Percentiles rank a stretch among this genome's conserved stretches.
Conservation (phyloP, 37 sponge, comb jelly and placozoan species). For the Haliclona indistincta region DNA sequence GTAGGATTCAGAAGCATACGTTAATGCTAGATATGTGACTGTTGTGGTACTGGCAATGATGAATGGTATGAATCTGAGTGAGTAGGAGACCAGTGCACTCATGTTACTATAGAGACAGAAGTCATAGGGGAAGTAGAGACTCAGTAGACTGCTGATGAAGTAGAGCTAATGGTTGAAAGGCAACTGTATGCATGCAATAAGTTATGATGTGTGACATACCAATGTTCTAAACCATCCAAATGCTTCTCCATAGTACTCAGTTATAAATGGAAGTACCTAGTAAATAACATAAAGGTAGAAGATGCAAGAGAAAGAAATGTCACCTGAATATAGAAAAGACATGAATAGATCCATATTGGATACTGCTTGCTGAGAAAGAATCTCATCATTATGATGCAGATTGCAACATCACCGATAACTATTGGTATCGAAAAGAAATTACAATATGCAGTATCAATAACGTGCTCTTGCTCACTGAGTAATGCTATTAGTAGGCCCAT, state of each 20-base stretch:
- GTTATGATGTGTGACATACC: conserved; percentile 10
- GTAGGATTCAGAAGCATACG: background rate
- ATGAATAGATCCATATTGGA: conserved; percentile 35
- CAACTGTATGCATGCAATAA: background rate
- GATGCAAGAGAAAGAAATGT: background rate
- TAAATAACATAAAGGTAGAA: background rate
- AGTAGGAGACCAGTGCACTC: conserved; percentile 48
- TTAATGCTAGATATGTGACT: background rate
- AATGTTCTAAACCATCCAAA: conserved; percentile 54
- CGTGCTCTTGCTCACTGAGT: too few species aligned
- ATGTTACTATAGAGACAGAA: conserved; percentile 70
- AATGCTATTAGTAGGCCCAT: conserved; percentile 14
- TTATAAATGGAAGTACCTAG: conserved; percentile 50
- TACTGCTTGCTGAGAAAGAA: conserved; percentile 14
- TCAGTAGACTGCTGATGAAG: conserved; percentile 56
- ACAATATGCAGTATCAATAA: background rate
- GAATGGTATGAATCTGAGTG: conserved; percentile 63
- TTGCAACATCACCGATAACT: background rate
- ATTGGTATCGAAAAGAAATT: background rate
- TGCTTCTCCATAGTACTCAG: conserved; percentile 45
- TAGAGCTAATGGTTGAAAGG: conserved; percentile 31
- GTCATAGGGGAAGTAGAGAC: conserved; percentile 82
- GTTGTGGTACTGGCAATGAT: conserved; percentile 22
- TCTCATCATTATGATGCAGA: conserved; percentile 3
- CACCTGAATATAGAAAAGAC: conserved; percentile 70